A percentile compares a stretch with the other conserved stretches of the same genome.
Conservation (phyloP, 1,140 invertebrate genomes). For the Bradysia coprophila region DNA sequence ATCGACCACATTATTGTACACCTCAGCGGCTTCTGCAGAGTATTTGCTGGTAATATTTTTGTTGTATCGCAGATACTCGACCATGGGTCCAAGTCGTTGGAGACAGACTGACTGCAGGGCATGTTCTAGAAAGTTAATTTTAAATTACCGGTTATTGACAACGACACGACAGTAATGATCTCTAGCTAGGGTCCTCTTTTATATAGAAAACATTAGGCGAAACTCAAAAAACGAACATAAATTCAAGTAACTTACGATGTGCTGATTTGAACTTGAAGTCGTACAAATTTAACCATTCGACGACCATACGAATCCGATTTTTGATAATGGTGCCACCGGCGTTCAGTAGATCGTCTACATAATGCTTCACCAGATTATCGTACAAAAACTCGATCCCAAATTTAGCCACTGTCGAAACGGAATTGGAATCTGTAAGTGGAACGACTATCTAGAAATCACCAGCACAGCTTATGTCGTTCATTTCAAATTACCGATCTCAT, state of each 20-base stretch:
- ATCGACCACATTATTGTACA: too few species aligned
- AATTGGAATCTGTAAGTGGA: background rate
- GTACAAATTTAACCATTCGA: background rate
- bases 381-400: background rate
- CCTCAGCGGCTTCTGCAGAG: too few species aligned
- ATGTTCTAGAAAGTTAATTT: background rate
- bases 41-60: too few species aligned
- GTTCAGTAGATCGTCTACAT: background rate
- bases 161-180: background rate
- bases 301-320: background rate
- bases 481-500: background rate
- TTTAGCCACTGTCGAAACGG: background rate
- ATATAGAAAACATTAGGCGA: background rate
- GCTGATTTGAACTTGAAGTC: background rate
- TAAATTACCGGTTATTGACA: too few species aligned
- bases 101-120: background rate
- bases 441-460: background rate
- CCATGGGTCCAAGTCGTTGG: background rate
- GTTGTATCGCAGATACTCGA: background rate
- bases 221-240: background rate
- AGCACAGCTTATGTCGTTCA: background rate
- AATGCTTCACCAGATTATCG: background rate
- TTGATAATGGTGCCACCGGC: background rate
- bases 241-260: background rate
- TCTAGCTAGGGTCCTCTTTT: background rate